Percentiles rank a stretch among this genome's conserved stretches.
phyloP scores from a whole-genome alignment of 2,797 vertebrate genomes.

The Lithobates sylvaticus region DNA sequence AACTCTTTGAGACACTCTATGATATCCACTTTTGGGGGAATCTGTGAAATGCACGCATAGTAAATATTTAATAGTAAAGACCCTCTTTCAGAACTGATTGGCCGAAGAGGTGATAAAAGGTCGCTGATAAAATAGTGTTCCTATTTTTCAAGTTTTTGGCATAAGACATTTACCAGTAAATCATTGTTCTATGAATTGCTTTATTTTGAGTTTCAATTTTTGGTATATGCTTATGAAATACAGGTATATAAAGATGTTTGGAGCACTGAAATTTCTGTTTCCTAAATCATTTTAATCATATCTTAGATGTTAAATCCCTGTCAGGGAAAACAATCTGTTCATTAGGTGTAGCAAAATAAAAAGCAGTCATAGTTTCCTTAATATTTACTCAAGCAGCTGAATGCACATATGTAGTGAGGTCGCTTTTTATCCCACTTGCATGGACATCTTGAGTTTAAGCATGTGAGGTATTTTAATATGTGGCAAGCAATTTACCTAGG shows the following conservation, averaged over 20 bases:
- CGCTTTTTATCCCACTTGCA: conserved; percentile 35
- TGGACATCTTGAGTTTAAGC: conserved; percentile 41
- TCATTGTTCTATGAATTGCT: too few relatives aligned
- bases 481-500: conserved; percentile 54
- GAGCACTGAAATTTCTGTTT: background rate
- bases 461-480: conserved; percentile 41
- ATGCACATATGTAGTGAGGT: conserved; percentile 39
- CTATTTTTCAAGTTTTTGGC: too few relatives aligned
- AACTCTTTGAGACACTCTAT: too few relatives aligned
- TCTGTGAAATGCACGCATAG: too few relatives aligned
- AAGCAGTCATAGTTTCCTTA: background rate
- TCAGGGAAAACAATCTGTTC: conserved; percentile 19
- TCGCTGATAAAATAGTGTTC: too few relatives aligned
- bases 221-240: background rate
- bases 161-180: too few relatives aligned
- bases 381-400: conserved; percentile 47
- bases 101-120: too few relatives aligned
- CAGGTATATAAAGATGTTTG: background rate
- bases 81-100: too few relatives aligned
- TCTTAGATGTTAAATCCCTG: background rate
- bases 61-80: too few relatives aligned
- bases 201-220: too few relatives aligned
- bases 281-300: background rate
- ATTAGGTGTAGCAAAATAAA: conserved; percentile 29
- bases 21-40: too few relatives aligned